phyloP scores from a whole-genome alignment of 2,113 vertebrate species.

The Paracanthobrama guichenoti region DNA sequence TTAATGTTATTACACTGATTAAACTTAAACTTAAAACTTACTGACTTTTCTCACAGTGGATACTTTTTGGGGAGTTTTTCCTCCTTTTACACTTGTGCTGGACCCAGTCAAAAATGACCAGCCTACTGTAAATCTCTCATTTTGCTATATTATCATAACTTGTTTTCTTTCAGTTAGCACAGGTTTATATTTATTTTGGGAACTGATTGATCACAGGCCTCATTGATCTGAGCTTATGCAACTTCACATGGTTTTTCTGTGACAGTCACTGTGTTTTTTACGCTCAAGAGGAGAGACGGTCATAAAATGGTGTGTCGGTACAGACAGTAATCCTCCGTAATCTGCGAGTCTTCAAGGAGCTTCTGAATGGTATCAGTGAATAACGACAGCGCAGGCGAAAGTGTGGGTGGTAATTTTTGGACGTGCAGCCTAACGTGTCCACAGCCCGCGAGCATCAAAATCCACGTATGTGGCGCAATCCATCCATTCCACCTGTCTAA shows the following conservation, averaged over 20 bases:
- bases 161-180: no score
- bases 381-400: not conserved
- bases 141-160: no score
- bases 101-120: no score
- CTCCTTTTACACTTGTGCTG: no score
- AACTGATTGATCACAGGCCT: no score
- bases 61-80: no score
- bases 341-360: not conserved
- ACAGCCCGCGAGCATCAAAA: not conserved
- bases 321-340: conserved; percentile 18
- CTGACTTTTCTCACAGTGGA: no score
- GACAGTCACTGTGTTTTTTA: not conserved
- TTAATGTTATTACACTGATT: no score
- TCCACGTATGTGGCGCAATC: not conserved
- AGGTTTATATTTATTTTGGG: no score
- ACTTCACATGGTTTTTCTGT: not conserved
- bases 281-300: not conserved
- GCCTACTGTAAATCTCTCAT: no score
- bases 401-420: not conserved
- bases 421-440: not conserved
- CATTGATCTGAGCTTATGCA: no score
- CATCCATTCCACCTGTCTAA: not conserved
- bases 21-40: no score
- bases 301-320: not conserved
- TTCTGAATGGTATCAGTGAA: not conserved